These are phyloP conservation scores for mouse (Mus musculus) DNA, from an alignment of 2,113 vertebrate species.

Conservation along the genomic window GRCm39 chr9:79300001-79300500, in stretches of 20 bases:
- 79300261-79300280: neutral
- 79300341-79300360: neutral
- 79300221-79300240: neutral
- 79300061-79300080: slow-evolving; percentile 1
- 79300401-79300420: neutral
- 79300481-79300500: neutral
- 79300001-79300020: neutral
- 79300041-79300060: slow-evolving; percentile 37
- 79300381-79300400: neutral
- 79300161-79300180: slow-evolving; percentile 38
- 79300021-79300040: neutral
- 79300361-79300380: neutral
- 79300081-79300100: slow-evolving; percentile 7
- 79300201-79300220: neutral
- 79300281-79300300: neutral
- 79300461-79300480: neutral
- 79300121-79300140: slow-evolving; percentile 5
- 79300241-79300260: slow-evolving; percentile 50
- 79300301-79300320: neutral
- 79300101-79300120: neutral
- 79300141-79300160: slow-evolving; percentile 44
- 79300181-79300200: slow-evolving; percentile 10
- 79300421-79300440: neutral
- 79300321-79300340: slow-evolving; percentile 7
- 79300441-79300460: neutral